Base-by-base conservation (phyloP, 2,797 vertebrate species). In the Manis javanica region DNA sequence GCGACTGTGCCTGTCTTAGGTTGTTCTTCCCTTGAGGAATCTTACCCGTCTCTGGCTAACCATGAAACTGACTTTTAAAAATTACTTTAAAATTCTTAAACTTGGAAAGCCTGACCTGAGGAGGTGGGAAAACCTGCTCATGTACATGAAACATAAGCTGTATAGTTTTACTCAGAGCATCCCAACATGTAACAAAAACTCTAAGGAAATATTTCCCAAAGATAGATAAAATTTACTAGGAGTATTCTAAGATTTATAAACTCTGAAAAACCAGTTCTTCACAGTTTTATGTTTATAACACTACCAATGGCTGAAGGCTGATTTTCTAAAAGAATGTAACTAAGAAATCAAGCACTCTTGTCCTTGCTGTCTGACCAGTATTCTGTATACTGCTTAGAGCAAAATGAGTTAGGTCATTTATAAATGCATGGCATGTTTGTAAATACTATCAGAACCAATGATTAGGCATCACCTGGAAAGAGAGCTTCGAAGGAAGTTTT, bases 21-120 rank as follows among this genome's bases (percentile, higher is more conserved):
- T n/a, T n/a, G n/a, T n/a, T n/a, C n/a, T n/a, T n/a, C n/a, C n/a
- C n/a, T n/a, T n/a, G n/a, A n/a, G n/a, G n/a, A n/a, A n/a, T n/a
- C n/a, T n/a, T n/a, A n/a, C n/a, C n/a, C n/a, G n/a, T n/a, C n/a
- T n/a, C n/a, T n/a, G n/a, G n/a, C n/a, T n/a, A n/a, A n/a, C n/a
- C n/a, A n/a, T n/a, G n/a, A 91, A 94, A 82, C 8, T 85, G n/a
- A 59, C 53, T 71, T 61, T 88, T 64, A 87, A 90, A 49, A 90
- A 49, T 91, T 95, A 87, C 46, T 77, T 82, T 74, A 61, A 85
- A 49, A 85, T 75, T 88, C 13, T 79, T 81, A 57, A 10, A 2
- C 29, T 87, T 84, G 49, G 23, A 77, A 68, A 95, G 14, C 34
- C 31, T 79, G 29, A 29, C 34, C 9, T 53, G 12, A 92, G 79